phyloP scores from a whole-genome alignment of 92 coral and sea anemone species.

The Zoanthus gigantus region DNA sequence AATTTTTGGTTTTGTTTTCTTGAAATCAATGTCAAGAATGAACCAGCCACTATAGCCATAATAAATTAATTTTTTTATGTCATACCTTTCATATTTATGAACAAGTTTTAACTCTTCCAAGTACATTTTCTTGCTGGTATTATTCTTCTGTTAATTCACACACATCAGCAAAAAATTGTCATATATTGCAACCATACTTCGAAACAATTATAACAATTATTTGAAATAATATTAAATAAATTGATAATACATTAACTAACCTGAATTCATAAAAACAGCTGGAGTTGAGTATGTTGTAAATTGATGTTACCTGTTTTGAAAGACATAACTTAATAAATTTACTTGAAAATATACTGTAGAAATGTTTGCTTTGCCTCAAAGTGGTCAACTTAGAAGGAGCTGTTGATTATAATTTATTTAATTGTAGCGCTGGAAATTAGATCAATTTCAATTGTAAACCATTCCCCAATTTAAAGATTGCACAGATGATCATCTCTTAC shows the following conservation, averaged over 20 bases:
- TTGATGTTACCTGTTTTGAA: neutral
- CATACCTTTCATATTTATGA: neutral
- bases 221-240: too few relatives aligned
- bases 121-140: neutral
- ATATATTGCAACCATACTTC: neutral
- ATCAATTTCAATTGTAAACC: neutral
- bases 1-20: neutral
- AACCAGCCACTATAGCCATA: neutral
- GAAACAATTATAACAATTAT: neutral
- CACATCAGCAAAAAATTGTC: neutral
- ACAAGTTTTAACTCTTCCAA: neutral
- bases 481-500: neutral
- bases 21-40: neutral
- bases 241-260: neutral
- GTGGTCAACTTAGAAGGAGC: neutral
- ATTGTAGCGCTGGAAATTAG: neutral
- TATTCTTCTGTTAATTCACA: neutral
- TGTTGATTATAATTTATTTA: neutral
- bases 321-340: neutral
- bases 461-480: neutral
- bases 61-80: neutral
- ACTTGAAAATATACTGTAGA: neutral
- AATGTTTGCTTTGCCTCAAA: neutral
- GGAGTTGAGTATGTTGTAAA: constrained; percentile 4
- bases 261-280: constrained; percentile 9